A percentile compares a stretch with the other conserved stretches of the same genome.
Conservation (phyloP, 2,888 invertebrate species). For the Drosophila niveifrons region DNA sequence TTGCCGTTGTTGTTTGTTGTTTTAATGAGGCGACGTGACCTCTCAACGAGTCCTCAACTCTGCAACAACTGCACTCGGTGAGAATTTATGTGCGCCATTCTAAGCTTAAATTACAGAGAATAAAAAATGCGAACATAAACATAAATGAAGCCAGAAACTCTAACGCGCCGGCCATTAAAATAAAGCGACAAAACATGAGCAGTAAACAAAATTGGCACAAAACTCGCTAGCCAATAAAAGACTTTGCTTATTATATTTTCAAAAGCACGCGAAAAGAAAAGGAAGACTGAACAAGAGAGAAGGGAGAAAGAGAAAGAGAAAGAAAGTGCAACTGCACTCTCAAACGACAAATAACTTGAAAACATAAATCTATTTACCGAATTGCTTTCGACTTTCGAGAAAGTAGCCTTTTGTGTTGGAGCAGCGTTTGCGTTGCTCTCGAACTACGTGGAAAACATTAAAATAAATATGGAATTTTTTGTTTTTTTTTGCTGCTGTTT, state of each 20-base stretch:
- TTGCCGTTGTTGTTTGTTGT: slow-evolving; percentile 71
- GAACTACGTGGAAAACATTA: slow-evolving; percentile 8
- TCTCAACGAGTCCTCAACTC: slow-evolving; percentile 35
- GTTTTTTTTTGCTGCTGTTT: not conserved
- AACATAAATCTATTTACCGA: slow-evolving; percentile 73
- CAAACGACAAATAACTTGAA: slow-evolving; percentile 58
- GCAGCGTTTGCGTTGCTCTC: not conserved
- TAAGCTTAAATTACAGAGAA: slow-evolving; percentile 73
- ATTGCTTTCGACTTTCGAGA: slow-evolving; percentile 14
- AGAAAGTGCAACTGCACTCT: slow-evolving; percentile 41
- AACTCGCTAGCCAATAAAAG: slow-evolving; percentile 41
- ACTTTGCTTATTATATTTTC: slow-evolving; percentile 51
- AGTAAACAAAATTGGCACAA: slow-evolving; percentile 67
- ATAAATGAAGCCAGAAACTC: slow-evolving; percentile 60
- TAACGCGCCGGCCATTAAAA: slow-evolving; percentile 70
- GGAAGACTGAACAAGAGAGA: not conserved
- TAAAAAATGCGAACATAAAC: slow-evolving; percentile 72
- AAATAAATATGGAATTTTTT: slow-evolving; percentile 10
- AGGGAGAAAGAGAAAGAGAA: not conserved
- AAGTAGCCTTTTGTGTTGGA: slow-evolving; percentile 19
- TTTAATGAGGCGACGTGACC: slow-evolving; percentile 81
- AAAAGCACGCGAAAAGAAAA: not conserved
- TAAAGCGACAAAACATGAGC: slow-evolving; percentile 81
- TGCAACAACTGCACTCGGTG: slow-evolving; percentile 8
- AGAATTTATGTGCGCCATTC: slow-evolving; percentile 73